Percentiles rank a stretch among this genome's conserved stretches.
phyloP scores from a whole-genome alignment of 2,113 vertebrate species.

The Semicossyphus pulcher region DNA sequence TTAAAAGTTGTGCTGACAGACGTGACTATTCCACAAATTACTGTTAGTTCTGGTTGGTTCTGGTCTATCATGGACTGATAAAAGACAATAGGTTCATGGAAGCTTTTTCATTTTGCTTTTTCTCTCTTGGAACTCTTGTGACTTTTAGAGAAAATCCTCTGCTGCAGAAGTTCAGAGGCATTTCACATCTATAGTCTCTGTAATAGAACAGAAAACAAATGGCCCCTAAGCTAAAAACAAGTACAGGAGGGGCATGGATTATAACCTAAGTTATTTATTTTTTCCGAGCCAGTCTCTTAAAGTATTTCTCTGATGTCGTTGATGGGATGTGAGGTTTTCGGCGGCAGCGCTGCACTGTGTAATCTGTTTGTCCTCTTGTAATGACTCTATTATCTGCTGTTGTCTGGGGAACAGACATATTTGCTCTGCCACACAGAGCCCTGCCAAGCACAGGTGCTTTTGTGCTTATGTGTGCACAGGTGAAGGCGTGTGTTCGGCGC shows the following conservation, averaged over 20 bases:
- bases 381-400: constrained; percentile 75
- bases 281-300: constrained; percentile 4
- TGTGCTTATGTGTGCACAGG: constrained; percentile 69
- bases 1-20: no score
- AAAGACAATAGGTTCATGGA: background rate
- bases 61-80: background rate
- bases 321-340: constrained; percentile 53
- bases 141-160: background rate
- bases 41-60: background rate
- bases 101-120: background rate
- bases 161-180: background rate
- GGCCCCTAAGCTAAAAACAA: background rate
- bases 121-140: background rate
- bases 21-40: background rate
- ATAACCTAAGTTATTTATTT: background rate
- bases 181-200: background rate
- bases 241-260: background rate
- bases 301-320: constrained; percentile 52
- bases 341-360: constrained; percentile 41
- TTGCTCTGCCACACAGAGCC: constrained; percentile 57
- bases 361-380: constrained; percentile 73
- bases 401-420: constrained; percentile 80
- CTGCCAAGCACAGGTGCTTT: constrained; percentile 65
- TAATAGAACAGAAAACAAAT: background rate
- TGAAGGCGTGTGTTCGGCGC: constrained; percentile 25